Percentiles rank a stretch among this genome's conserved stretches.
Evolutionary conservation across 2,797 vertebrate genomes (phyloP).

Genomic region (Coregonus sp.): DNA sequence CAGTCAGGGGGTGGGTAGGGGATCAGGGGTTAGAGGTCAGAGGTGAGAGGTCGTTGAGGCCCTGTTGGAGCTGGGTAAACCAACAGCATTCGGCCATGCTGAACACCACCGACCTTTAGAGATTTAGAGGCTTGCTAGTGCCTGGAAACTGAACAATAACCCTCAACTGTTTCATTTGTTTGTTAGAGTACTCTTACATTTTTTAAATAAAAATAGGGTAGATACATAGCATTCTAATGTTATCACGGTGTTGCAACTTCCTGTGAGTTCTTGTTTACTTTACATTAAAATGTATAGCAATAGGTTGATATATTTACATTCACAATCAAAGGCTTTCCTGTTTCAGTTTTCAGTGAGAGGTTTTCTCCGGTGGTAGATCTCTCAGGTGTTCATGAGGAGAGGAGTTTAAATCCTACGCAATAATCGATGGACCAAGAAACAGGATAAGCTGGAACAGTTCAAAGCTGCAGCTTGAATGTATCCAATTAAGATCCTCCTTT

Average conservation of each 20-base stretch:
- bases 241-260: background rate
- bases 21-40: slow-evolving; percentile 48
- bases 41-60: slow-evolving; percentile 55
- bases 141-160: background rate
- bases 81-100: slow-evolving; percentile 20
- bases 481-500: slow-evolving; percentile 19
- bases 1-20: slow-evolving; percentile 24
- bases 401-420: background rate
- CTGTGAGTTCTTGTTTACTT: background rate
- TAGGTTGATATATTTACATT: background rate
- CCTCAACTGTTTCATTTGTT: background rate
- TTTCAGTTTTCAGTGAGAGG: background rate
- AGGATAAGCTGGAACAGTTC: slow-evolving; percentile 5
- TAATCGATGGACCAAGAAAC: background rate
- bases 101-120: background rate
- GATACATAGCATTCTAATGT: background rate
- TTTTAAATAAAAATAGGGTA: background rate
- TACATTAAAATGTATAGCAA: background rate
- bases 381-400: background rate
- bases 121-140: background rate
- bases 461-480: slow-evolving; percentile 17
- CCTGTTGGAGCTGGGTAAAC: slow-evolving; percentile 48
- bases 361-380: background rate
- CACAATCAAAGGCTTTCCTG: background rate
- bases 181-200: background rate